Evolutionary conservation across 1,140 invertebrate species (phyloP).

Genomic region (Tribolium castaneum): DNA sequence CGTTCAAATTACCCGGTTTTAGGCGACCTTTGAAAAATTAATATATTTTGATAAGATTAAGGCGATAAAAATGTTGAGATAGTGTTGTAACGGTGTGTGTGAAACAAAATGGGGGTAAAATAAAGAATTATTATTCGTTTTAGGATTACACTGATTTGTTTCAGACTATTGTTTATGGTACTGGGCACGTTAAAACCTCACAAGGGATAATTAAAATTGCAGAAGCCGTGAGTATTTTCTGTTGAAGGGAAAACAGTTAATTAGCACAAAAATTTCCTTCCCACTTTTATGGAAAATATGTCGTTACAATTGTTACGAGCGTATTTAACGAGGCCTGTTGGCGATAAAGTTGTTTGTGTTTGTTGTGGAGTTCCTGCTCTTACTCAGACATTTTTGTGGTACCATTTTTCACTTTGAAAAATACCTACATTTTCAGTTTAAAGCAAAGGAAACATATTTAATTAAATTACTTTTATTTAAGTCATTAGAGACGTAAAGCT

Average conservation of each 20-base stretch:
- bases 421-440: too few species aligned
- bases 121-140: not conserved
- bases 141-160: slow-evolving; percentile 3
- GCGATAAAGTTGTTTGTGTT: too few species aligned
- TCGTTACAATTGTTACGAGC: too few species aligned
- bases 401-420: too few species aligned
- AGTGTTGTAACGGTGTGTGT: not conserved
- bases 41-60: slow-evolving; percentile 32
- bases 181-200: slow-evolving; percentile 22
- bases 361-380: too few species aligned
- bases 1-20: slow-evolving; percentile 12
- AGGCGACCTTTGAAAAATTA: not conserved
- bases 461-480: too few species aligned
- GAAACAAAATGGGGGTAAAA: not conserved
- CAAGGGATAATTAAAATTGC: slow-evolving; percentile 41
- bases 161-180: slow-evolving; percentile 36
- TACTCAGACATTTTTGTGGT: too few species aligned
- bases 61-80: not conserved
- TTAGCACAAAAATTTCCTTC: too few species aligned
- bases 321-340: too few species aligned
- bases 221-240: slow-evolving; percentile 43
- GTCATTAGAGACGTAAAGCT: not conserved
- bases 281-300: too few species aligned
- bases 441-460: too few species aligned
- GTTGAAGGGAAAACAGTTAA: not conserved